A percentile compares a stretch with the other conserved stretches of the same genome.
These are phyloP conservation scores for Celastrina argiolus DNA, from an alignment of 2,888 invertebrate genomes.

Conservation along the genomic window DNA sequence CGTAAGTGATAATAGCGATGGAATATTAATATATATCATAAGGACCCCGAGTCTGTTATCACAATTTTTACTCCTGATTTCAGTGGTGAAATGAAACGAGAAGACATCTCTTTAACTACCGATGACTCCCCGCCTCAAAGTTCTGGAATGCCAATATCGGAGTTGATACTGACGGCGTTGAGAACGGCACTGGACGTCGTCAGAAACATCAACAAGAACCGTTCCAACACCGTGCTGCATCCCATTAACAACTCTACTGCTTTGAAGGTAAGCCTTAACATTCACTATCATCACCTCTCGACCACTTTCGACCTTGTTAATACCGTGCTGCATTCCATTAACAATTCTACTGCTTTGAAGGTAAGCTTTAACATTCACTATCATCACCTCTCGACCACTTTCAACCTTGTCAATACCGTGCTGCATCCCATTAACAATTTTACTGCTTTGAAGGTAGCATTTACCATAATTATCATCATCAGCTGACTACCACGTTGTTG, in stretches of 20 bases:
- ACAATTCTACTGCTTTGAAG: constrained; percentile 45
- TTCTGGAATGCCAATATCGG: constrained; percentile 54
- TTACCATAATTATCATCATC: no score
- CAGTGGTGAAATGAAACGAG: constrained; percentile 23
- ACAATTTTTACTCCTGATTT: background rate
- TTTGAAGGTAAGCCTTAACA: constrained; percentile 50
- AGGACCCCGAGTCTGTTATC: background rate
- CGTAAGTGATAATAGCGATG: no score
- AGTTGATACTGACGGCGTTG: constrained; percentile 63
- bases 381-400: no score
- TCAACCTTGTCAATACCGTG: no score
- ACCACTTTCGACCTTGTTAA: no score
- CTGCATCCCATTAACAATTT: constrained; percentile 32
- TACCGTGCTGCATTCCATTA: constrained; percentile 27
- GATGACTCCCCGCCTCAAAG: constrained; percentile 36
- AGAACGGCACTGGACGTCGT: constrained; percentile 67
- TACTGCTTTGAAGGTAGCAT: constrained; percentile 52
- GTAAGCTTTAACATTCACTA: no score
- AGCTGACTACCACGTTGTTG: no score
- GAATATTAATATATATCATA: background rate
- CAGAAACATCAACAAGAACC: constrained; percentile 61
- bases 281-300: no score
- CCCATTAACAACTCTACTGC: constrained; percentile 41
- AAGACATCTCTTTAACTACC: constrained; percentile 33
- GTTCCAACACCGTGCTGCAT: constrained; percentile 37